Conservation (phyloP, 2,888 invertebrate genomes). For the Lacanobia oleracea region DNA sequence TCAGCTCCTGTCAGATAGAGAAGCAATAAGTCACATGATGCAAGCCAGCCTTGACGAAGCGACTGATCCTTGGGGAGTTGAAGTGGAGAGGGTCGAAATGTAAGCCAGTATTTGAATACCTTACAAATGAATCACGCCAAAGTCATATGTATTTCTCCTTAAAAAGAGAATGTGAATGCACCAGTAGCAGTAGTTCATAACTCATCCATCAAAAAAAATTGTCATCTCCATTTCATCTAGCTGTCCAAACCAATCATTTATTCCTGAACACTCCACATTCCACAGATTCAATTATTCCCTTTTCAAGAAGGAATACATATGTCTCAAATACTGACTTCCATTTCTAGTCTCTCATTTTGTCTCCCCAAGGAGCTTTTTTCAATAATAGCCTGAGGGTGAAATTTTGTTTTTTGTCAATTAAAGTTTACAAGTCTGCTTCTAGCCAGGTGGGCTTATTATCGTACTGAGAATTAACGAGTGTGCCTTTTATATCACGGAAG, state of each 20-base stretch:
- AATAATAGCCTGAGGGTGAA: conserved; percentile 27
- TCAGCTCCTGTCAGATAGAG: conserved; percentile 97
- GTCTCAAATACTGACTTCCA: conserved; percentile 62
- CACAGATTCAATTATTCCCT: conserved; percentile 37
- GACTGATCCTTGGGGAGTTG: conserved; percentile 98
- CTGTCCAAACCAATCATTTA: conserved; percentile 9
- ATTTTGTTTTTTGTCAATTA: background rate
- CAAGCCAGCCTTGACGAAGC: conserved; percentile 96
- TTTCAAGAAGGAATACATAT: conserved; percentile 61
- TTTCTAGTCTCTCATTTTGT: conserved; percentile 56
- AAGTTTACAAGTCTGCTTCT: background rate
- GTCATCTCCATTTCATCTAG: background rate
- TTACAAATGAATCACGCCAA: conserved; percentile 28
- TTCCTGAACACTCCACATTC: conserved; percentile 15
- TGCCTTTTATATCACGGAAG: conserved; percentile 8
- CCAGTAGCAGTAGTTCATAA: conserved; percentile 10
- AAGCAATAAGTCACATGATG: conserved; percentile 97
- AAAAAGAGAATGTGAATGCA: conserved; percentile 39
- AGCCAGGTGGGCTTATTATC: background rate
- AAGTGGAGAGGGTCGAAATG: conserved; percentile 99
- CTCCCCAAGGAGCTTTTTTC: conserved; percentile 51
- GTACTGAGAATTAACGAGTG: conserved; percentile 20
- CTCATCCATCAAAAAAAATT: background rate
- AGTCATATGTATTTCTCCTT: conserved; percentile 59
- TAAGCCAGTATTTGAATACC: conserved; percentile 83